Evolutionary conservation across 2,797 vertebrate species (phyloP).

Genomic region (Clarias laeviceps): DNA sequence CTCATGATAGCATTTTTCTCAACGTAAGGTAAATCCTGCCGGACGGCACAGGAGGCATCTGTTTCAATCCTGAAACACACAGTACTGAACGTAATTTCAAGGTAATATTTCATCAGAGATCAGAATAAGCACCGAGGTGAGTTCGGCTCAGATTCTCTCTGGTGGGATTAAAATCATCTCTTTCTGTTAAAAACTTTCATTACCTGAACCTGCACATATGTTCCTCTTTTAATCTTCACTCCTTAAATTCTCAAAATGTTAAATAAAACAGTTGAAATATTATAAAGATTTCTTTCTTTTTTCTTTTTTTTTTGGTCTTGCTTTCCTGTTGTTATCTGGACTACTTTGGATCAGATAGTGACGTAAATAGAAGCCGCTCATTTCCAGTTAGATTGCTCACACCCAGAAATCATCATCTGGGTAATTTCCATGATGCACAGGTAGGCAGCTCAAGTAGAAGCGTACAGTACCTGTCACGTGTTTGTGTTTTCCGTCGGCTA

Average conservation of each 20-base stretch:
- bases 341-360: background rate
- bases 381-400: slow-evolving; percentile 30
- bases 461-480: slow-evolving; percentile 12
- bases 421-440: slow-evolving; percentile 8
- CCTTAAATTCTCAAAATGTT: background rate
- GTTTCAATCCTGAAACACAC: background rate
- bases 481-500: slow-evolving; percentile 37
- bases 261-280: background rate
- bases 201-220: slow-evolving; percentile 35
- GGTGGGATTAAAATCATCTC: slow-evolving; percentile 52
- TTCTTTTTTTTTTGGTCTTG: background rate
- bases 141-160: slow-evolving; percentile 14
- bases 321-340: background rate
- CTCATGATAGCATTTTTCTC: background rate
- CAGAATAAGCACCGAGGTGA: background rate
- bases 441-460: background rate
- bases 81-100: background rate
- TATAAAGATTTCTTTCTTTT: too few relatives aligned
- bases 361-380: background rate
- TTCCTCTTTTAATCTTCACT: slow-evolving; percentile 27
- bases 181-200: slow-evolving; percentile 44
- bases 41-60: background rate
- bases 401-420: background rate
- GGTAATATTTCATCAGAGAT: background rate
- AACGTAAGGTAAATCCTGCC: background rate